Conservation (phyloP, 2,113 vertebrate species). For the Callocephalon fimbriatum region DNA sequence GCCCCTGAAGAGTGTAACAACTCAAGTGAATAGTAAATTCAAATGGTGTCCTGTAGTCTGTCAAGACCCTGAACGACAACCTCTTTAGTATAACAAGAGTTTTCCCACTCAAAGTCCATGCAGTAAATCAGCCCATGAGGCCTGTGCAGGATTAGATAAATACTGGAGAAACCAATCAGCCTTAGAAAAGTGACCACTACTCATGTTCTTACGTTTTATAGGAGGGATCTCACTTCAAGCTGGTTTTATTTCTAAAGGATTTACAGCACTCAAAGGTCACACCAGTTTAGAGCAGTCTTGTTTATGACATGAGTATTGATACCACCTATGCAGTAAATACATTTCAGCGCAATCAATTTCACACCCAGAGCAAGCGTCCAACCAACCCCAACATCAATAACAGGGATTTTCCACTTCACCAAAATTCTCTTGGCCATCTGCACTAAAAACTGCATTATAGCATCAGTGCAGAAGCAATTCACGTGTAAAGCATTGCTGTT, state of each 20-base stretch:
- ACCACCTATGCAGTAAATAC: not conserved
- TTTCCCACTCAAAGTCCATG: not conserved
- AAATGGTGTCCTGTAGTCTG: not conserved
- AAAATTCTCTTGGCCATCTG: not conserved
- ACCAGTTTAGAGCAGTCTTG: not conserved
- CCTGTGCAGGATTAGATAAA: not conserved
- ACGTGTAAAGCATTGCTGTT: not conserved
- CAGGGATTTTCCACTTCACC: not conserved
- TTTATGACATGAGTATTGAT: not conserved
- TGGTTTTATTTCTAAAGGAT: not conserved
- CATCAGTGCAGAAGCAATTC: not conserved
- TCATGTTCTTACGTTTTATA: not conserved
- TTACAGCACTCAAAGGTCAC: not conserved
- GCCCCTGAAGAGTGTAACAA: not conserved
- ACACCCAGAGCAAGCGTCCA: not conserved
- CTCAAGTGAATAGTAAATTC: not conserved
- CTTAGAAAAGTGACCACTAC: not conserved
- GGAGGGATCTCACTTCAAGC: not conserved
- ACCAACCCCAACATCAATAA: not conserved
- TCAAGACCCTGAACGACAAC: not conserved
- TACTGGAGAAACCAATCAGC: not conserved
- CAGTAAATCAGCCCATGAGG: not conserved
- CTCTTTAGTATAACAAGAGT: not conserved
- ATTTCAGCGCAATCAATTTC: not conserved
- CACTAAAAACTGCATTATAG: not conserved